These are phyloP conservation scores for Pionites leucogaster DNA, from an alignment of 2,113 vertebrate species.

Conservation along the genomic window DNA sequence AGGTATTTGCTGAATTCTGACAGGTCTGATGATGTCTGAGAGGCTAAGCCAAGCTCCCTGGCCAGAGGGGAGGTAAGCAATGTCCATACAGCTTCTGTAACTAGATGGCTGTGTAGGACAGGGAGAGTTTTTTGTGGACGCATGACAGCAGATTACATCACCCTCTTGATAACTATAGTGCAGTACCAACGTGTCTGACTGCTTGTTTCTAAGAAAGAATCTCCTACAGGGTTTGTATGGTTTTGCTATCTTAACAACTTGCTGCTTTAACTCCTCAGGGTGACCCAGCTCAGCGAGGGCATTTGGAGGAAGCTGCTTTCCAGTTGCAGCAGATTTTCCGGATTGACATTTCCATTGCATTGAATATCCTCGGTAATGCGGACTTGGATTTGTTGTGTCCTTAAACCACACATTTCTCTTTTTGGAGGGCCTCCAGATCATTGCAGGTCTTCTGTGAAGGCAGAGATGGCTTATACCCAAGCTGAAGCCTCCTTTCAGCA, in stretches of 20 bases:
- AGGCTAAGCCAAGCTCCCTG: background rate
- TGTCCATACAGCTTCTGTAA: background rate
- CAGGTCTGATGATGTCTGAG: background rate
- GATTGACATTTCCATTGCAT: conserved; percentile 84
- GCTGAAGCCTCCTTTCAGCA: conserved; percentile 38
- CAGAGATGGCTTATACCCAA: conserved; percentile 45
- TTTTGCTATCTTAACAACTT: conserved; percentile 15
- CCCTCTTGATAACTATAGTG: background rate
- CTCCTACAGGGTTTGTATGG: background rate
- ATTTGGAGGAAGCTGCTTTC: conserved; percentile 77
- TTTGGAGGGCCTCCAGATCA: conserved; percentile 43
- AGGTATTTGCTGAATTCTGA: background rate
- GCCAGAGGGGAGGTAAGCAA: background rate
- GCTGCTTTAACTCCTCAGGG: conserved; percentile 68
- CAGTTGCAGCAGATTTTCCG: conserved; percentile 81
- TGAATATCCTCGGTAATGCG: conserved; percentile 92
- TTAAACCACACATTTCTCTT: conserved; percentile 25
- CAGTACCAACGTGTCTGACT: background rate
- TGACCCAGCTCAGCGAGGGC: conserved; percentile 65
- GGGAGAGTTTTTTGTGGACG: background rate
- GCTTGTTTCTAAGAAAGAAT: background rate
- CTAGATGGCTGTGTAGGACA: background rate
- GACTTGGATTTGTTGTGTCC: background rate
- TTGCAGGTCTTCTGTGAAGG: conserved; percentile 46
- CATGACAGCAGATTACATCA: background rate